These are phyloP conservation scores for Dryocosmus kuriphilus DNA, from an alignment of 2,888 invertebrate species.

Conservation along the genomic window DNA sequence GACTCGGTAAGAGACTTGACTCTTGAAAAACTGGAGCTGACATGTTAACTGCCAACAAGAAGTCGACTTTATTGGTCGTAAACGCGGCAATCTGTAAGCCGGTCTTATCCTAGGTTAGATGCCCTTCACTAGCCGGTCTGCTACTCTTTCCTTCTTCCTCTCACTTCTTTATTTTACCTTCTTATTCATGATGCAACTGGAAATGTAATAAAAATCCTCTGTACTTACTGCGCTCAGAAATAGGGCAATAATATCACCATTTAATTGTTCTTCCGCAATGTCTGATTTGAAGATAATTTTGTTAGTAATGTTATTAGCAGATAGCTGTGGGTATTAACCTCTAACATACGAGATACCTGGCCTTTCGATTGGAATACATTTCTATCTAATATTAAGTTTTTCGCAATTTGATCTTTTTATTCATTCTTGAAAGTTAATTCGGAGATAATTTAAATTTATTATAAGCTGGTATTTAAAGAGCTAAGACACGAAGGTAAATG, in stretches of 20 bases:
- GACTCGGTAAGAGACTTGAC: constrained; percentile 55
- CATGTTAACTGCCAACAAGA: constrained; percentile 75
- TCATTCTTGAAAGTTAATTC: not conserved
- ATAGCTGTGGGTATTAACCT: not conserved
- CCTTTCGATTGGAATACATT: not conserved
- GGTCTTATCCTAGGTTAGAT: constrained; percentile 63
- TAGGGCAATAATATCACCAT: constrained; percentile 31
- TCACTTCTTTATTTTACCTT: constrained; percentile 37
- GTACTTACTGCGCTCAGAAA: not conserved
- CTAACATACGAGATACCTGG: not conserved
- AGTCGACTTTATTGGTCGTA: constrained; percentile 75
- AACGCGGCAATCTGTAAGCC: constrained; percentile 72
- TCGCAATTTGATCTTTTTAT: not conserved
- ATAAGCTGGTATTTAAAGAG: constrained; percentile 6
- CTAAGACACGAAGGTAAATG: not conserved
- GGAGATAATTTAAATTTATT: not conserved
- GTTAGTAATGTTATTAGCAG: not conserved
- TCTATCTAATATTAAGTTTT: not conserved
- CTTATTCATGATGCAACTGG: constrained; percentile 2
- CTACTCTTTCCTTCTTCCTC: constrained; percentile 46
- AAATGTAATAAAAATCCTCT: not conserved
- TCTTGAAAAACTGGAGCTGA: constrained; percentile 74
- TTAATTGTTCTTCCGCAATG: constrained; percentile 36
- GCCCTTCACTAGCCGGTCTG: constrained; percentile 27
- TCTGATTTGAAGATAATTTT: not conserved